Evolutionary conservation across 2,113 vertebrate species (phyloP), one percentile per base, ranked within the genome.

Genomic region (Bettongia penicillata): DNA sequence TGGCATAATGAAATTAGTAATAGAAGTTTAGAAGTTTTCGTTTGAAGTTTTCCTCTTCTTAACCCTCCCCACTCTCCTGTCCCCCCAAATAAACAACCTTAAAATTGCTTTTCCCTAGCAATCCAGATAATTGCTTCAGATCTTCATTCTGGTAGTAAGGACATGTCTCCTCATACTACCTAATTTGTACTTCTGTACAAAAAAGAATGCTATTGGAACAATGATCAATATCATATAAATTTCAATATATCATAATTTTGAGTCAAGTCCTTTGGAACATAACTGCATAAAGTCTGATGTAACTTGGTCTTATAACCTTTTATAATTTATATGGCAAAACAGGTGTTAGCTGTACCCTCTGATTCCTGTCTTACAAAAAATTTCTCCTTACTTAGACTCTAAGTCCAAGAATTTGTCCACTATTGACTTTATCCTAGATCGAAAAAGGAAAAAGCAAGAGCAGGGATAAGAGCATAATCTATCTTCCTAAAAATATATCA

Each of bases 71-170:
- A 43, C 43, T 84, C 61, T 2, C 25, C 53, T 16, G 48, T 9
- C 91, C 93, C 26, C 0, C 2, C 26, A 14, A 0, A 2, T 31
- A 1, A 8, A 0, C 48, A 1, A 11, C 31, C 43, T 11, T 25
- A 0, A 43, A 25, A 28, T 53, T 51, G 2, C 1, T 1, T 37
- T 53, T n/a, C 2, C 52, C 53, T 68, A 0, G 1, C 26, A 2
- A 11, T 8, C 19, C 49, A 37, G 10, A 43, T 84, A 84, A 31
- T 53, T 16, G 11, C 28, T 77, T 89, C 48, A 2, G 1, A 1
- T 19, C 31, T 31, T n/a, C 68, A 8, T 31, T 26, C 25, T 61
- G 5, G 93, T 52, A 1, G 0, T 68, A 8, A 8, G 61, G 77
- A 47, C 1, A 77, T 89, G 89, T 0, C 51, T 52, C 5, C 68